A percentile compares a stretch with the other conserved stretches of the same genome.
These are phyloP conservation scores for Alloplasta piceator DNA, from an alignment of 2,888 invertebrate species.

Conservation along the genomic window DNA sequence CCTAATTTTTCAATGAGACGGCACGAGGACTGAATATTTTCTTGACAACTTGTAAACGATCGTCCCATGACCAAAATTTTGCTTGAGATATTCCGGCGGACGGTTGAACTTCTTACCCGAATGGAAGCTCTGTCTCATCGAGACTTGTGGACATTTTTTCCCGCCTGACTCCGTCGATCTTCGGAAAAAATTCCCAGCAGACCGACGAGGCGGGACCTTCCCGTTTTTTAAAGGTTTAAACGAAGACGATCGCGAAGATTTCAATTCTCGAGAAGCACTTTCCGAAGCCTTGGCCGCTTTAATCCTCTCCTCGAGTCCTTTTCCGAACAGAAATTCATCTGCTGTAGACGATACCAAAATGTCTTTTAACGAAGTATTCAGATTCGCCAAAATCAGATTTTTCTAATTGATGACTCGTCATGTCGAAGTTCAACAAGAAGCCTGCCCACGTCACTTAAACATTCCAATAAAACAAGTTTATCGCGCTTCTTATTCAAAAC, in stretches of 20 bases:
- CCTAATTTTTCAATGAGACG: too few relatives aligned
- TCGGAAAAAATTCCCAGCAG: neutral
- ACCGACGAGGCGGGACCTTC: constrained; percentile 38
- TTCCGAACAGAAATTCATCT: too few relatives aligned
- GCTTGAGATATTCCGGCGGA: neutral
- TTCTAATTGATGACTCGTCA: constrained; percentile 57
- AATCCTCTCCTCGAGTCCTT: constrained; percentile 51
- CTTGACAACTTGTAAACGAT: too few relatives aligned
- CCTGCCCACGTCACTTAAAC: constrained; percentile 49
- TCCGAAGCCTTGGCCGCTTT: constrained; percentile 51
- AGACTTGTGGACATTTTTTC: neutral
- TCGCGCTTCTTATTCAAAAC: neutral
- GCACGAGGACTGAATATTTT: constrained; percentile 9
- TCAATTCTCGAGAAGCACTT: constrained; percentile 12
- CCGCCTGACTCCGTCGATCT: constrained; percentile 11
- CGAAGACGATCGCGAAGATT: constrained; percentile 6
- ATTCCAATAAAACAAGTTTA: constrained; percentile 27
- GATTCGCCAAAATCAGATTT: constrained; percentile 55
- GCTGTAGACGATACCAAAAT: constrained; percentile 29
- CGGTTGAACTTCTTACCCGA: neutral
- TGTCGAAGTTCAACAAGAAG: constrained; percentile 59
- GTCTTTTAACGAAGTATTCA: constrained; percentile 43
- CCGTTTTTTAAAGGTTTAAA: constrained; percentile 42
- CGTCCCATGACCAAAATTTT: constrained; percentile 22
- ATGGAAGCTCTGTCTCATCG: neutral